Evolutionary conservation across 2,113 vertebrate species (phyloP).

Genomic region (Centropus unirufus): DNA sequence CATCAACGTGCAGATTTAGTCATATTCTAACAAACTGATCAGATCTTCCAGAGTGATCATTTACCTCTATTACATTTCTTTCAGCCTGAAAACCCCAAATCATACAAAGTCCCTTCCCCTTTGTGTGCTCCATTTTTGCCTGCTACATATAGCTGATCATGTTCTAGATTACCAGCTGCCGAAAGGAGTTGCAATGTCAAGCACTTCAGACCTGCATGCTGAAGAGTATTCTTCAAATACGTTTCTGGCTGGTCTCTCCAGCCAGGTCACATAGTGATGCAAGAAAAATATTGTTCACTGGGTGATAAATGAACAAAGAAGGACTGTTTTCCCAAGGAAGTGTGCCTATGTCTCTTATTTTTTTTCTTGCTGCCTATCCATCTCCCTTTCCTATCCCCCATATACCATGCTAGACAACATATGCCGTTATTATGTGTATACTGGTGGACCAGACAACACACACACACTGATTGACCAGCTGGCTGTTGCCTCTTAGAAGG

Average conservation of each 20-base stretch:
- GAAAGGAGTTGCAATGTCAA: background rate
- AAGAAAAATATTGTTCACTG: background rate
- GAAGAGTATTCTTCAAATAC: background rate
- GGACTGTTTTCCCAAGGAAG: rapidly evolving
- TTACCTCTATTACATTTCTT: background rate
- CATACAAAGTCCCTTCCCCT: background rate
- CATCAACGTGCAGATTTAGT: background rate
- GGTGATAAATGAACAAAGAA: background rate
- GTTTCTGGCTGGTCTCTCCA: background rate
- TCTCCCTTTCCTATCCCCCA: background rate
- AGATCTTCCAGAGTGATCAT: background rate
- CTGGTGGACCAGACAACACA: rapidly evolving
- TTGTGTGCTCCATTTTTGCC: background rate
- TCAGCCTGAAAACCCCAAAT: background rate
- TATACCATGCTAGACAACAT: background rate
- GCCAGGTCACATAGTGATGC: rapidly evolving
- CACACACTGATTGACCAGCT: background rate
- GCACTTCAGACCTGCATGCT: background rate
- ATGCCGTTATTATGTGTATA: too few species aligned
- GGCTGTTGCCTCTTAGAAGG: background rate
- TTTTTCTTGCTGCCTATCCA: background rate
- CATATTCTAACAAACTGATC: background rate
- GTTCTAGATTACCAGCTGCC: background rate
- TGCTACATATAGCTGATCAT: background rate
- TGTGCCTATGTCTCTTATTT: background rate